phyloP scores from a whole-genome alignment of 2,797 vertebrate species.

The Caiman crocodilus region DNA sequence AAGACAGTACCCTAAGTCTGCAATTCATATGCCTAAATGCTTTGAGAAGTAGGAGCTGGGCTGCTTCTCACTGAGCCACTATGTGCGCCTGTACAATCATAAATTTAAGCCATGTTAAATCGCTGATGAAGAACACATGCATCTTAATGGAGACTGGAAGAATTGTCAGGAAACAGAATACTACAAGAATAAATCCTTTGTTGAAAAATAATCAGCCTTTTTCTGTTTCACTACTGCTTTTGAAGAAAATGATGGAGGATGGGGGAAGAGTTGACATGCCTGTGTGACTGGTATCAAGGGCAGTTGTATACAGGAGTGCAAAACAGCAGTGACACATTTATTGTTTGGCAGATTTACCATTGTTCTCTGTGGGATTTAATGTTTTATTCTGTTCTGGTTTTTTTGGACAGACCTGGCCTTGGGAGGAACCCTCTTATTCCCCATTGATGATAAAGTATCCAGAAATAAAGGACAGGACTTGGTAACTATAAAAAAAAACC shows the following conservation, averaged over 20 bases:
- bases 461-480: slow-evolving; percentile 87
- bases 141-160: neutral
- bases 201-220: neutral
- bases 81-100: neutral
- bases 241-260: neutral
- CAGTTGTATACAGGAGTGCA: neutral
- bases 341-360: neutral
- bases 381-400: slow-evolving; percentile 28
- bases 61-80: neutral
- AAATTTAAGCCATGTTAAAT: neutral
- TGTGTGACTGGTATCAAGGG: too few species aligned
- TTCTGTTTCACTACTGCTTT: neutral
- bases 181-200: too few species aligned
- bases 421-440: slow-evolving; percentile 90
- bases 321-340: neutral
- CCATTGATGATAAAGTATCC: slow-evolving; percentile 91
- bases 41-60: neutral
- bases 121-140: neutral
- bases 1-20: neutral
- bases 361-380: neutral
- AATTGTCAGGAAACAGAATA: too few species aligned
- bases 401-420: slow-evolving; percentile 87
- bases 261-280: too few species aligned
- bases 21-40: neutral
- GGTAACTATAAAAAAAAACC: slow-evolving; percentile 78